Conservation (phyloP, 1,140 invertebrate species). For the Apis mellifera region DNA sequence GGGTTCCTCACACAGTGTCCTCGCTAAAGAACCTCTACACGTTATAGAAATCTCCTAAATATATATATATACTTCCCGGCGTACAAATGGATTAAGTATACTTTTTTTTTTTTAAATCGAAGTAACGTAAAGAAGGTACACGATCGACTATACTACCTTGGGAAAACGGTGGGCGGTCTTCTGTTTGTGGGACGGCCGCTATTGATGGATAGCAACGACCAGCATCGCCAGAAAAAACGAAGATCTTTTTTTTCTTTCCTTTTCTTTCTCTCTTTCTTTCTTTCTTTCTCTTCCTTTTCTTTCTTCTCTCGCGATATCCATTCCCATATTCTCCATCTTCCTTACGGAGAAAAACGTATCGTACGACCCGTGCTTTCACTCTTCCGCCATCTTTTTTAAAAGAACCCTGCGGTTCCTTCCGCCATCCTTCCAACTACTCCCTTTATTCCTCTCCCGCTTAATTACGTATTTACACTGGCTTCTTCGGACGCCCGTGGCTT, state of each 20-base stretch:
- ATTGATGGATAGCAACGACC: conserved; percentile 80
- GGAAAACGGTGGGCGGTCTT: conserved; percentile 67
- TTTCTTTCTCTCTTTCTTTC: neutral
- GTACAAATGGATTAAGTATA: conserved; percentile 68
- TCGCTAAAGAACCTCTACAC: conserved; percentile 34
- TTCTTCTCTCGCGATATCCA: neutral
- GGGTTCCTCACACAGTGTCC: conserved; percentile 7
- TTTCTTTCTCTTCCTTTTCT: neutral
- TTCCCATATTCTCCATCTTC: neutral
- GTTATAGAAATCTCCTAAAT: conserved; percentile 57
- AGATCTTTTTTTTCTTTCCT: conserved; percentile 24
- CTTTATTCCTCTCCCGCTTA: conserved; percentile 29
- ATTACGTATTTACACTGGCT: conserved; percentile 65
- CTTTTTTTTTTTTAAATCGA: conserved; percentile 56
- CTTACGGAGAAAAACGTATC: neutral
- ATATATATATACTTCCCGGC: conserved; percentile 32
- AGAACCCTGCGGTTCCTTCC: too few relatives aligned
- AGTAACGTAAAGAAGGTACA: conserved; percentile 70
- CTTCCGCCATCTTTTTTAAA: too few relatives aligned
- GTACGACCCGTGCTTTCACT: neutral
- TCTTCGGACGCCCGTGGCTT: conserved; percentile 50
- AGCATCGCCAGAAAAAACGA: conserved; percentile 79
- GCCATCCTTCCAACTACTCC: too few relatives aligned
- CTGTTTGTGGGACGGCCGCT: conserved; percentile 76
- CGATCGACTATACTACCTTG: conserved; percentile 68